Evolutionary conservation across 2,113 vertebrate genomes (phyloP), one percentile per base, ranked within the genome.

Genomic region (Panthera tigris): DNA sequence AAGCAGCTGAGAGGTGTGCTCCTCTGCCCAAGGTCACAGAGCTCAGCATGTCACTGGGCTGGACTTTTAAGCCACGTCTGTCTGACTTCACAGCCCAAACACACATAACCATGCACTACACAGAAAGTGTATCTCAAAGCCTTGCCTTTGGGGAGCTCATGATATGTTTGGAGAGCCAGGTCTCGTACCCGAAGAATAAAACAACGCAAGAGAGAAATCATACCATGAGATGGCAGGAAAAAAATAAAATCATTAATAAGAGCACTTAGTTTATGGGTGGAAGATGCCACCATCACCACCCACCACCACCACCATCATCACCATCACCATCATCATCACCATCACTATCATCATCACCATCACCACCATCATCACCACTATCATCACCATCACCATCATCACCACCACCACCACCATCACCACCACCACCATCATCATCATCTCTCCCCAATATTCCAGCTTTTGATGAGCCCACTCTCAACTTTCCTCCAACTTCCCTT

Each of bases 271-370:
- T 66, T 18, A 23, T 18, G 29, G 33, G 29, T 69, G 23, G 55
- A 83, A 91, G 31, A 55, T 27, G 18, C 29, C 33, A 63, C 18
- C 41, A 6, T 55, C 52, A 55, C 52, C 52, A 45, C 45, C 45
- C 52, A 55, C 14, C 52, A 55, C 57, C 57, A 61, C 21, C 57
- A 61, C 21, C 21, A 13, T 19, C 73, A 50, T 15, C 71, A 39
- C 0, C 41, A 10, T 13, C 36, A 68, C 4, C 16, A n/a, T 7
- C 18, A 12, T 63, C 71, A 45, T 0, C 63, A 31, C 0, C 45
- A 15, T 3, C 52, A 16, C 9, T 25, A 2, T 5, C 48, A 66
- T 1, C 66, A 84, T 1, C 31, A 41, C 3, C 27, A 21, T 0
- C 63, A n/a, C 2, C 31, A 19, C 1, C 71, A 48, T 4, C 39